These are phyloP conservation scores for Acipenser oxyrinchus DNA, from an alignment of 2,797 vertebrate species.

Conservation along the genomic window DNA sequence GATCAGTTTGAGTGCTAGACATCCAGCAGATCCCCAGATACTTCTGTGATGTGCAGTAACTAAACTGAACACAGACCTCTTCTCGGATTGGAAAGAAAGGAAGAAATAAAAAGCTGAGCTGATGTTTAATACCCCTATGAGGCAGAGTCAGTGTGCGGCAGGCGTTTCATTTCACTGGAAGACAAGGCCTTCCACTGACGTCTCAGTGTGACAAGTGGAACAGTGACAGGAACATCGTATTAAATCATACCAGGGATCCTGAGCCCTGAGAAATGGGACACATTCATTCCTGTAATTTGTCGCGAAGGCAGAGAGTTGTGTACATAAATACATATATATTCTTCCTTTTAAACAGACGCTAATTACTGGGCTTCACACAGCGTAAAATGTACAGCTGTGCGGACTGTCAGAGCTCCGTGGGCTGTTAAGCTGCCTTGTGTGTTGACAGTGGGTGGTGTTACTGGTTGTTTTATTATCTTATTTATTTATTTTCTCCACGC, in stretches of 20 bases:
- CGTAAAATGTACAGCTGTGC: conserved; percentile 76
- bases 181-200: conserved; percentile 64
- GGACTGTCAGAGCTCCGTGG: conserved; percentile 66
- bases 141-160: conserved; percentile 43
- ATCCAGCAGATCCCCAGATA: no score
- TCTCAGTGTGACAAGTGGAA: conserved; percentile 67
- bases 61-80: no score
- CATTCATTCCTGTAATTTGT: conserved; percentile 48
- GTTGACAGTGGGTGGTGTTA: conserved; percentile 69
- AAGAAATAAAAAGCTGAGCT: conserved; percentile 59
- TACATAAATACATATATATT: conserved; percentile 17
- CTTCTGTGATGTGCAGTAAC: no score
- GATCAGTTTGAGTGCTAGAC: no score
- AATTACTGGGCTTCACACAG: conserved; percentile 86
- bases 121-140: conserved; percentile 60
- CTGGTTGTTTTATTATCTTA: conserved; percentile 24
- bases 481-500: not conserved
- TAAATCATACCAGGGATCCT: conserved; percentile 58
- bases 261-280: conserved; percentile 47
- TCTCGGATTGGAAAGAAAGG: conserved; percentile 30
- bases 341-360: conserved; percentile 57
- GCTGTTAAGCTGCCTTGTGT: conserved; percentile 63
- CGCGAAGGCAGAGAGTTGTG: conserved; percentile 36
- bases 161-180: conserved; percentile 53
- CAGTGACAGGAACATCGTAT: conserved; percentile 68